These are phyloP conservation scores for Tenthredo amoena DNA, from an alignment of 2,888 invertebrate species.

Conservation along the genomic window DNA sequence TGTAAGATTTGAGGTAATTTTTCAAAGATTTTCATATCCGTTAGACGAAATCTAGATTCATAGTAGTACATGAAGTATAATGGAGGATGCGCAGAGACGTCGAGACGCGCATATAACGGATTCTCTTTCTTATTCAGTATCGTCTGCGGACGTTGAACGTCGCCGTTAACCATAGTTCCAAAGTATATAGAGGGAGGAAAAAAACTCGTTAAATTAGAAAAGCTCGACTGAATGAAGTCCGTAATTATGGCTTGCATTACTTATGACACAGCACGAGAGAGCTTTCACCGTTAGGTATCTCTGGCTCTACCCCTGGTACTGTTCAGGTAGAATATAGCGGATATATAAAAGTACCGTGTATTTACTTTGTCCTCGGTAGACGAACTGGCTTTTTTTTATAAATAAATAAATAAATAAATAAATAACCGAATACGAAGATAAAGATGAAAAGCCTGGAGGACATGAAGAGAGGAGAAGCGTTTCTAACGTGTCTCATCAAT, in stretches of 20 bases:
- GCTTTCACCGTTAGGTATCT: conserved; percentile 38
- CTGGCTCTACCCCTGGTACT: not conserved
- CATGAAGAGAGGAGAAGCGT: not conserved
- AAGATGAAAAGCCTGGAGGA: not conserved
- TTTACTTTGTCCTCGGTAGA: not conserved
- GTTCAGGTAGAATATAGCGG: conserved; percentile 1
- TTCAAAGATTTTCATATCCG: not conserved
- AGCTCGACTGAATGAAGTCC: conserved; percentile 69
- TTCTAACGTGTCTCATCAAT: not conserved
- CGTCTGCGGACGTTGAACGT: conserved; percentile 64
- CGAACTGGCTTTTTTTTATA: not conserved
- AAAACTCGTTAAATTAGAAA: conserved; percentile 73
- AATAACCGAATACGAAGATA: not conserved
- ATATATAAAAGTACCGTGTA: conserved; percentile 38
- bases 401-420: conserved; percentile 30
- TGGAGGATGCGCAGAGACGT: not conserved
- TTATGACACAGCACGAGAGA: conserved; percentile 66
- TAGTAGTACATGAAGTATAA: not conserved
- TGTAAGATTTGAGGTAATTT: not conserved
- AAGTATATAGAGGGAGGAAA: conserved; percentile 57
- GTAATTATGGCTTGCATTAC: conserved; percentile 74
- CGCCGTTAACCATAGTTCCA: conserved; percentile 61
- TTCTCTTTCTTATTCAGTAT: conserved; percentile 68
- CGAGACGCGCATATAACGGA: conserved; percentile 40
- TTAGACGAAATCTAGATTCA: not conserved